Base-by-base conservation (phyloP, 2,888 invertebrate genomes). In the Melangyna quadrimaculata region DNA sequence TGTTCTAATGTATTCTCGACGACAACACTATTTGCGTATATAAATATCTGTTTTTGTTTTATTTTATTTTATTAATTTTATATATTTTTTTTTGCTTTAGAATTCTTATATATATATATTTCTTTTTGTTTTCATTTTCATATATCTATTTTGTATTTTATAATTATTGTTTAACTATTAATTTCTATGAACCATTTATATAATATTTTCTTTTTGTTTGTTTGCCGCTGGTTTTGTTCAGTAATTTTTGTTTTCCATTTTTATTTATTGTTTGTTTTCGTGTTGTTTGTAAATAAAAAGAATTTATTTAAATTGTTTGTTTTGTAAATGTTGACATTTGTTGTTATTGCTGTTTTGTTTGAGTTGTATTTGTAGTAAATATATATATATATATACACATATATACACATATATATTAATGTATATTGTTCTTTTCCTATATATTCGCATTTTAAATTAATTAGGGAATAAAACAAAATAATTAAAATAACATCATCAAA, bases 91-190 rank as follows among this genome's bases (percentile, higher is more conserved):
- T 70, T 55, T 55, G 70, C 17, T 78, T 83, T 74, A 75, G 59
- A 75, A 77, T 84, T 79, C 71, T 84, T 53, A 65, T 55, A 75
- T 75, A 79, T 83, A 78, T 84, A 75, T 24, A 69, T 78, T 51
- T 48, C 12, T 35, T 43, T 74, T 53, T 35, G 45, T 45, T 37
- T 73, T 1, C 71, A 51, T 83, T 53, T 73, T 61, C 61, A 57
- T 75, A 71, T 79, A 59, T 77, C n/a, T 83, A 61, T 65, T 61
- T 53, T 77, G 53, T 51, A 51, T 27, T 69, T 67, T 83, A 78
- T 78, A 83, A 69, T 73, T 83, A 78, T 83, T 83, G 83, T 83
- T 79, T 84, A 84, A 69, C 84, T 84, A 84, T 81, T 84, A 74
- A 74, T 57, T 71, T 61, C 80, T 84, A 84, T 79, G 61, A 84